Evolutionary conservation across 2,888 invertebrate genomes (phyloP).

Genomic region (Caenorhabditis wallacei): DNA sequence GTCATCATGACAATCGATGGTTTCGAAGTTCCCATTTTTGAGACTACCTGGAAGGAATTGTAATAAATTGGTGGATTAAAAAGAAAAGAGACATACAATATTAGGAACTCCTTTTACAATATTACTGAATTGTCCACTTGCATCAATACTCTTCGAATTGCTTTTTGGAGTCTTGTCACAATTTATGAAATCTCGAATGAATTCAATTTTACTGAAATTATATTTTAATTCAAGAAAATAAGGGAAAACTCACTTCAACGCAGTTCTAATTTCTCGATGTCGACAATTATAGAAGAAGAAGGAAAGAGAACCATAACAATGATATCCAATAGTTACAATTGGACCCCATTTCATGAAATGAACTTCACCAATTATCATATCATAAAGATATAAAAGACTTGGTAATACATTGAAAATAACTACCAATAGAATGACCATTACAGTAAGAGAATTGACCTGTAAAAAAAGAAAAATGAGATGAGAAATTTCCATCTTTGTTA

Average conservation of each 20-base stretch:
- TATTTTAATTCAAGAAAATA: no score
- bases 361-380: conserved; percentile 70
- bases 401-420: conserved; percentile 74
- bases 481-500: background rate
- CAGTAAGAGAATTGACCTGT: conserved; percentile 72
- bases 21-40: conserved; percentile 42
- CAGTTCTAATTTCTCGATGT: conserved; percentile 69
- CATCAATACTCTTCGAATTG: conserved; percentile 39
- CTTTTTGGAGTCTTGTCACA: conserved; percentile 48
- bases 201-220: conserved; percentile 55
- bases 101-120: conserved; percentile 44
- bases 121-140: conserved; percentile 54
- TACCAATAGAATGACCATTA: conserved; percentile 71
- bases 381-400: conserved; percentile 71
- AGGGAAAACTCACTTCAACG: conserved; percentile 63
- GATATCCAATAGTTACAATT: conserved; percentile 74
- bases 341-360: conserved; percentile 76
- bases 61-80: no score
- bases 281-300: conserved; percentile 74
- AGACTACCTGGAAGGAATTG: conserved; percentile 34
- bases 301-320: conserved; percentile 70
- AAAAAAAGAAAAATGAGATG: background rate
- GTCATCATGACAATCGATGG: conserved; percentile 29
- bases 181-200: conserved; percentile 60
- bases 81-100: conserved; percentile 5